Evolutionary conservation across 1,140 invertebrate species (phyloP), one percentile per base, ranked within the genome.

Genomic region (Drosophila subobscura): DNA sequence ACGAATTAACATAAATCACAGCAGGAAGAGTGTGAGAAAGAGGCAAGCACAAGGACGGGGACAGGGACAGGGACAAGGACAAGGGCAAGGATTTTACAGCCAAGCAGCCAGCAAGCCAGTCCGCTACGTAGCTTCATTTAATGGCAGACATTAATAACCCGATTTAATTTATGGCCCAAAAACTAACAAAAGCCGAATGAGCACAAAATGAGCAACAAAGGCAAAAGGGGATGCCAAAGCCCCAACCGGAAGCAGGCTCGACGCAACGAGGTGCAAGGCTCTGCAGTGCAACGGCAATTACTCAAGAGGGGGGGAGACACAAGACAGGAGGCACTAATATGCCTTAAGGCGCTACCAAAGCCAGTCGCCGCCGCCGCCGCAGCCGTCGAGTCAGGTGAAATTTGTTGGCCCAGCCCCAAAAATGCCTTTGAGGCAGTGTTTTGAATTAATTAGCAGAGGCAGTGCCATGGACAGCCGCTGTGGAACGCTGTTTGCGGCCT

Each of bases 91-190:
- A 54, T 58, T 77, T 64, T 52, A 51, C 44, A 52, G 53, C 16
- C 40, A 46, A 14, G 8, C 61, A 71, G 67, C 40, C 42, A 45
- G 49, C 33, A 2, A 33, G 40, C 6, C 14, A 10, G 41, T 64
- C 46, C 44, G 44, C 49, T 70, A 70, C 79, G 73, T 85, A 77
- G 81, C 81, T 85, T 86, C 81, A 85, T 83, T 86, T 86, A 88
- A 88, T 88, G 83, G 78, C 71, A 81, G 79, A 88, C 83, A 88
- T 88, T 88, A 88, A 88, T 88, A 88, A 88, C 83, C 59, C 80
- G 75, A 88, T 88, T 88, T 88, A 88, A 88, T 88, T 88, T 88
- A 88, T 88, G 83, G 70, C 74, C 83, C 63, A 76, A 79, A 79
- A 81, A 77, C 84, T 88, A 88, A 88, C 83, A 77, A 83, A 83